These are phyloP conservation scores for Promerops cafer DNA, from an alignment of 2,113 vertebrate genomes.

Conservation along the genomic window DNA sequence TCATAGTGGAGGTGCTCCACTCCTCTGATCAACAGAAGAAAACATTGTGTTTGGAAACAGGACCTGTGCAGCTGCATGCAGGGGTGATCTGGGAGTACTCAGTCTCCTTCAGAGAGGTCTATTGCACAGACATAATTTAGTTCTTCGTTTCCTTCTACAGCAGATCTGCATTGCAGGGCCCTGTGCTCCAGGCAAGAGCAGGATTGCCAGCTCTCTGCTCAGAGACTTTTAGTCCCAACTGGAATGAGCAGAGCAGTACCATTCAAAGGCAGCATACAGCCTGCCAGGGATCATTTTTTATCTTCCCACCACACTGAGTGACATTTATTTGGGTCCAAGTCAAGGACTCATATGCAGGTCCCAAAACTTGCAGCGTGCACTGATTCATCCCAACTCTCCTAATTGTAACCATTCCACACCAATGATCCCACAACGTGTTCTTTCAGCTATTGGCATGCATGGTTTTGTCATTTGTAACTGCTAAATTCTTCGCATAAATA, in stretches of 20 bases:
- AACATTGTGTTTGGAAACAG: background rate
- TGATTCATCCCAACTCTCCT: background rate
- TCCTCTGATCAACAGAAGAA: background rate
- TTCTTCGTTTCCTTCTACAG: background rate
- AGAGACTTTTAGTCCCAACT: background rate
- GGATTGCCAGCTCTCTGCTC: background rate
- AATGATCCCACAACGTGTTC: background rate
- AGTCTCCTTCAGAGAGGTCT: background rate
- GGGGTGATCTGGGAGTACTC: background rate
- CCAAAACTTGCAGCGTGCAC: background rate
- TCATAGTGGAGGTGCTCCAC: background rate
- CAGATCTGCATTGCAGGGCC: background rate
- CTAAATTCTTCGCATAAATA: conserved; percentile 9
- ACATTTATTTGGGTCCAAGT: background rate
- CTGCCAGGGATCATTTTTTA: background rate
- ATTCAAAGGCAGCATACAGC: background rate
- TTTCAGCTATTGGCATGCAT: background rate
- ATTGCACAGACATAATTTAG: background rate
- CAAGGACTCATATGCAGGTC: background rate
- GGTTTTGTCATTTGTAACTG: conserved; percentile 5
- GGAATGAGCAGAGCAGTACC: background rate
- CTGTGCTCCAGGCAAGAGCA: background rate
- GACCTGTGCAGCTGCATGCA: background rate
- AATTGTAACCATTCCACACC: background rate
- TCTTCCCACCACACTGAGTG: background rate